Evolutionary conservation across 2,888 invertebrate genomes (phyloP), one percentile per base, ranked within the genome.

Genomic region (Lycaena phlaeas): DNA sequence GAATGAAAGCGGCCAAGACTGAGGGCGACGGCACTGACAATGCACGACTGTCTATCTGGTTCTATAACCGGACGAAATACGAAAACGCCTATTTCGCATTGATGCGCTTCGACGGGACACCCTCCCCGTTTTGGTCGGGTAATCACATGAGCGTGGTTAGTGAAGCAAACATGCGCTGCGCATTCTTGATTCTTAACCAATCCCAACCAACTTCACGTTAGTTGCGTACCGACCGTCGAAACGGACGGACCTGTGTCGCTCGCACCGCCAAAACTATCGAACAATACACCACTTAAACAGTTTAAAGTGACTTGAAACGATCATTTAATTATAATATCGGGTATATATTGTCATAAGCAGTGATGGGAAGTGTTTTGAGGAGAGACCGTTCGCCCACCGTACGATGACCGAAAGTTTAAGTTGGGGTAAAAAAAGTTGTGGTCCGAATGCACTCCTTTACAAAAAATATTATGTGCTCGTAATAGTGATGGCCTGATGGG

Each of bases 81-180:
- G 52, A 61, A 63, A 68, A 40, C 38, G 25, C 18, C 28, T 25
- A 22, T 31, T 11, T 36, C 17, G 17, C 10, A 41, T 25, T 27
- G 40, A 26, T 41, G 30, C 18, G 15, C 37, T 14, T 11, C 37
- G 7, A 36, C 61, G 60, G 57, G 55, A 57, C 56, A 59, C 60
- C 54, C 73, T 75, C 65, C 64, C 53, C 57, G 62, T 62, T 68
- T 71, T 61, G 58, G 72, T 56, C 66, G 78, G 64, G 48, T 59
- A 67, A 56, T 61, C 58, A 63, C 58, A 60, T 64, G 68, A 76
- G 72, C 72, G 71, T 65, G 70, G 66, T 68, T 75, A 75, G 77
- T 72, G 77, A 71, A 70, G 78, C 81, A 74, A 77, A 81, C 71
- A 76, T 84, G 82, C 82, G 82, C 81, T 60, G 77, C 79, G 79